These are phyloP conservation scores for Burhinus bistriatus DNA, from an alignment of 2,113 vertebrate genomes.

Conservation along the genomic window DNA sequence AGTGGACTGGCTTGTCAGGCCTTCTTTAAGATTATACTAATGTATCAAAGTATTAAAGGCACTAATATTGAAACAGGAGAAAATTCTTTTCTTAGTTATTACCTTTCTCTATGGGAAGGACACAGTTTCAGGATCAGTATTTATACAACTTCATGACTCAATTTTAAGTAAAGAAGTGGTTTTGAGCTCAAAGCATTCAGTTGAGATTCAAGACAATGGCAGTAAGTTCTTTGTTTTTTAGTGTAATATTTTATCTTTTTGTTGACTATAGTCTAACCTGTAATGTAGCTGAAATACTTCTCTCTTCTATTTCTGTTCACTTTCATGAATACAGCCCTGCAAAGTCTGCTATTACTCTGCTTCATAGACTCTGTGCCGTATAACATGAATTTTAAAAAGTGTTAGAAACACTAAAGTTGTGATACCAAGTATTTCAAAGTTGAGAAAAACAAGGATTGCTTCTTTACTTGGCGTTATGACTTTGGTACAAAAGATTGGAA, in stretches of 20 bases:
- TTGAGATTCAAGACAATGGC: background rate
- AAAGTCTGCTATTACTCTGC: background rate
- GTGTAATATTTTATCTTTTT: background rate
- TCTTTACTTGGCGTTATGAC: background rate
- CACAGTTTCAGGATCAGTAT: background rate
- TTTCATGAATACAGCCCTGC: background rate
- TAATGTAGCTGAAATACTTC: background rate
- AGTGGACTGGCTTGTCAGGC: background rate
- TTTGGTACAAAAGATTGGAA: background rate
- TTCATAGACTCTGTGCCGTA: background rate
- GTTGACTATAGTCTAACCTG: background rate
- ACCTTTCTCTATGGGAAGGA: background rate
- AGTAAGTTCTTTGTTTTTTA: background rate
- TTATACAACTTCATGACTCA: background rate
- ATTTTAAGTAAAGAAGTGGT: background rate
- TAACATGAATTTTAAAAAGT: background rate
- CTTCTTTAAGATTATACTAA: background rate
- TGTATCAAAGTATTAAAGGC: background rate
- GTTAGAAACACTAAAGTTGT: background rate
- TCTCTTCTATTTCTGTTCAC: background rate
- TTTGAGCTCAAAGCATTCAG: background rate
- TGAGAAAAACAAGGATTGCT: background rate
- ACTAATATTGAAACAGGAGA: background rate
- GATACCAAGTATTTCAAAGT: background rate
- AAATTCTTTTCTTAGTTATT: background rate